Conservation (phyloP, 2,888 invertebrate species). For the Acleris laterana region DNA sequence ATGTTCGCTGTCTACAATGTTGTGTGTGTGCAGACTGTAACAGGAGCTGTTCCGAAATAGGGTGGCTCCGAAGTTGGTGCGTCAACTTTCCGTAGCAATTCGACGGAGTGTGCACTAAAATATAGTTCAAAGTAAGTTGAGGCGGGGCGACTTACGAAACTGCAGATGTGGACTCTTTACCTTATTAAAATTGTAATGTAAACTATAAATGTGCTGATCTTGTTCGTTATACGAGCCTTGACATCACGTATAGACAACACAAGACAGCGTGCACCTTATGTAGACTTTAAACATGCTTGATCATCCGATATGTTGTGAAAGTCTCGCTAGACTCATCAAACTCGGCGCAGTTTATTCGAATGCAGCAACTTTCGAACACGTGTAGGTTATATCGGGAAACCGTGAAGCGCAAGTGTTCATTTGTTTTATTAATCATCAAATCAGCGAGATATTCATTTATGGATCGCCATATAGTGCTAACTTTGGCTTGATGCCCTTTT, state of each 20-base stretch:
- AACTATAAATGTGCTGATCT: conserved; percentile 9
- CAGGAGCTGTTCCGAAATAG: conserved; percentile 54
- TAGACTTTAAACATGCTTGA: conserved; percentile 12
- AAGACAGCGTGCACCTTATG: conserved; percentile 1
- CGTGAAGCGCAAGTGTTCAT: conserved; percentile 12
- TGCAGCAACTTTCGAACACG: conserved; percentile 42
- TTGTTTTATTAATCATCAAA: conserved; percentile 14
- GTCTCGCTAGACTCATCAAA: conserved; percentile 42
- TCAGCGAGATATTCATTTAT: conserved; percentile 3
- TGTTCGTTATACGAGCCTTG: neutral
- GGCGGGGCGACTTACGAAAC: conserved; percentile 44
- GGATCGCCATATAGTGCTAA: neutral
- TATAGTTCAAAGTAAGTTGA: conserved; percentile 70
- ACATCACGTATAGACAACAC: conserved; percentile 1
- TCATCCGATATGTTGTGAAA: conserved; percentile 21
- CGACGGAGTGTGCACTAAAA: conserved; percentile 62
- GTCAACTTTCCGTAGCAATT: conserved; percentile 62
- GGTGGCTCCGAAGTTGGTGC: conserved; percentile 42
- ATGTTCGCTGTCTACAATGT: conserved; percentile 54
- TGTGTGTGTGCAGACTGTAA: conserved; percentile 52
- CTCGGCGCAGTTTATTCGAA: conserved; percentile 47
- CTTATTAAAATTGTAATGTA: conserved; percentile 4
- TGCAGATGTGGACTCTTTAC: conserved; percentile 41
- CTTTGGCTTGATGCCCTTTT: conserved; percentile 7
- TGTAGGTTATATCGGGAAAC: conserved; percentile 29